A percentile compares a stretch with the other conserved stretches of the same genome.
These are phyloP conservation scores for Actinia equina DNA, from an alignment of 64 coral and sea anemone species.

Conservation along the genomic window DNA sequence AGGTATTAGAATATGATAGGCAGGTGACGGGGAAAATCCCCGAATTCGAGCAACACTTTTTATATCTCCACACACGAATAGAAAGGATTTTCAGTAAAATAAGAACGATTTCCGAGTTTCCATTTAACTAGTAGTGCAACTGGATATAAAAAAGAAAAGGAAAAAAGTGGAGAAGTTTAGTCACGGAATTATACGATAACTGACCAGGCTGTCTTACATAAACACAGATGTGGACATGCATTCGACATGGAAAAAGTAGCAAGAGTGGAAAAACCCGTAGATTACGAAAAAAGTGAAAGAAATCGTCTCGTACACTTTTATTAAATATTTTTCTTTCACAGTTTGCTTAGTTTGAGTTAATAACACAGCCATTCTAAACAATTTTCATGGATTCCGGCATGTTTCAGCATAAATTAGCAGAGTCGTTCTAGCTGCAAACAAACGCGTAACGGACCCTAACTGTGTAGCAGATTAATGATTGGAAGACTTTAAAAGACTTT, in stretches of 20 bases:
- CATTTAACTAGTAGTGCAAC: neutral
- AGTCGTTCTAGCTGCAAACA: constrained; percentile 2
- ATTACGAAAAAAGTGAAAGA: no score
- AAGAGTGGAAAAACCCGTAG: no score
- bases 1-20: no score
- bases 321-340: neutral
- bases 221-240: no score
- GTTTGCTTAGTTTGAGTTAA: neutral
- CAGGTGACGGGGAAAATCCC: no score
- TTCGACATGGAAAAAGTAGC: no score
- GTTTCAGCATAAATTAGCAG: neutral
- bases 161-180: neutral
- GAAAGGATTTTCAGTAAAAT: neutral
- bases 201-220: no score
- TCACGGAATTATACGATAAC: neutral
- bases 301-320: no score
- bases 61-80: no score
- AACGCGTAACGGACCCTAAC: constrained; percentile 7
- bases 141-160: neutral
- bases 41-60: no score
- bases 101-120: neutral
- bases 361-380: neutral
- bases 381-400: neutral
- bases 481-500: constrained; percentile 10
- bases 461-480: constrained; percentile 5